Evolutionary conservation across 2,797 vertebrate species (phyloP).

Genomic region (Eupleurogrammus muticus): DNA sequence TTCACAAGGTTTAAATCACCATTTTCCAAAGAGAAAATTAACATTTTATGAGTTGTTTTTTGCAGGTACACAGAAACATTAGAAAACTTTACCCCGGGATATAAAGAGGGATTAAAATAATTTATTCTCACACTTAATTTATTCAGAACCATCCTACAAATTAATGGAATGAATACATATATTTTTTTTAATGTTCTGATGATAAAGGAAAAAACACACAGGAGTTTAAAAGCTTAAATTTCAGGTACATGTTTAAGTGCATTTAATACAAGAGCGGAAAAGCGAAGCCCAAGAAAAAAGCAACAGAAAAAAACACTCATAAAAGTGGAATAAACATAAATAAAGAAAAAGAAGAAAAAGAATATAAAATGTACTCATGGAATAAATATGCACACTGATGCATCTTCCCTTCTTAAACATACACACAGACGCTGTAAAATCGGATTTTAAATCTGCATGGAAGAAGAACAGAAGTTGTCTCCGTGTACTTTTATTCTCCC

Average conservation of each 20-base stretch:
- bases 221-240: background rate
- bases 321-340: slow-evolving; percentile 71
- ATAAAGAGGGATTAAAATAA: slow-evolving; percentile 49
- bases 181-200: background rate
- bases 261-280: slow-evolving; percentile 66
- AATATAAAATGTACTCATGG: slow-evolving; percentile 51
- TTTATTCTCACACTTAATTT: slow-evolving; percentile 60
- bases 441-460: slow-evolving; percentile 28
- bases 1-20: background rate
- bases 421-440: slow-evolving; percentile 37
- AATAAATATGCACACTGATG: slow-evolving; percentile 75
- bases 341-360: slow-evolving; percentile 49
- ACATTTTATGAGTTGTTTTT: background rate
- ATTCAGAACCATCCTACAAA: slow-evolving; percentile 17
- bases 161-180: background rate
- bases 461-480: slow-evolving; percentile 22
- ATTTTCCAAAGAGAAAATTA: background rate
- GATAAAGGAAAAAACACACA: slow-evolving; percentile 8
- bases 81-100: background rate
- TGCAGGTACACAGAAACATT: background rate
- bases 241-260: slow-evolving; percentile 61
- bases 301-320: slow-evolving; percentile 34
- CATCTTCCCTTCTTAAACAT: slow-evolving; percentile 48
- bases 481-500: slow-evolving; percentile 41
- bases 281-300: slow-evolving; percentile 41